Evolutionary conservation across 2,113 vertebrate species (phyloP).

Genomic region (Isichthys henryi): DNA sequence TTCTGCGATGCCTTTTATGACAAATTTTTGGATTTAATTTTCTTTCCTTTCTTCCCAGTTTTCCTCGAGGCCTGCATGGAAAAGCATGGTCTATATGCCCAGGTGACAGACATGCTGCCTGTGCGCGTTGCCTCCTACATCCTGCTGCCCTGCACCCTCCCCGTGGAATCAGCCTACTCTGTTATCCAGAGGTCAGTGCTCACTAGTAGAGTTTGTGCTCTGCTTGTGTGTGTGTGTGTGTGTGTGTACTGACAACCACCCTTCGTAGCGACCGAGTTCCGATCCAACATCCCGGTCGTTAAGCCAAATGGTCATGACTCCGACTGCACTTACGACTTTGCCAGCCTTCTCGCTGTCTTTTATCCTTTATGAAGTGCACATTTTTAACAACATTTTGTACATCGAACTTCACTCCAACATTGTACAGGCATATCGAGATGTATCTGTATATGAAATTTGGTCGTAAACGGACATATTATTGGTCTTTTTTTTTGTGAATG

Average conservation of each 20-base stretch:
- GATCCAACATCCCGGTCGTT: background rate
- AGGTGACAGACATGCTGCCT: conserved; percentile 64
- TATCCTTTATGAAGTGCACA: background rate
- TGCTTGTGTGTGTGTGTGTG: background rate
- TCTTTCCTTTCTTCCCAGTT: conserved; percentile 48
- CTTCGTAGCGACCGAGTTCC: background rate
- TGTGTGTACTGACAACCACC: background rate
- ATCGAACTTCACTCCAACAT: background rate
- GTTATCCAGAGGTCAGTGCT: conserved; percentile 64
- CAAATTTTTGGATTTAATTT: background rate
- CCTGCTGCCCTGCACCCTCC: conserved; percentile 77
- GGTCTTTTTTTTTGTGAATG: background rate
- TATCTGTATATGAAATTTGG: background rate
- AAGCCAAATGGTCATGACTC: background rate
- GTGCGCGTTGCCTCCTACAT: conserved; percentile 72
- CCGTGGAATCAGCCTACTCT: conserved; percentile 69
- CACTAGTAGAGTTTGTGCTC: too few relatives aligned
- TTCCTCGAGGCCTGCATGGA: conserved; percentile 66
- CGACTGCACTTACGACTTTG: background rate
- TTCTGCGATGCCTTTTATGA: background rate
- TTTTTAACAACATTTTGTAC: background rate
- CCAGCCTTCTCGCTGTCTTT: background rate
- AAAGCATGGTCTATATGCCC: conserved; percentile 54
- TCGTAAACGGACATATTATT: background rate
- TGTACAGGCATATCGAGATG: background rate